These are phyloP conservation scores for Rhagonycha lutea DNA, from an alignment of 2,888 invertebrate species.

Conservation along the genomic window DNA sequence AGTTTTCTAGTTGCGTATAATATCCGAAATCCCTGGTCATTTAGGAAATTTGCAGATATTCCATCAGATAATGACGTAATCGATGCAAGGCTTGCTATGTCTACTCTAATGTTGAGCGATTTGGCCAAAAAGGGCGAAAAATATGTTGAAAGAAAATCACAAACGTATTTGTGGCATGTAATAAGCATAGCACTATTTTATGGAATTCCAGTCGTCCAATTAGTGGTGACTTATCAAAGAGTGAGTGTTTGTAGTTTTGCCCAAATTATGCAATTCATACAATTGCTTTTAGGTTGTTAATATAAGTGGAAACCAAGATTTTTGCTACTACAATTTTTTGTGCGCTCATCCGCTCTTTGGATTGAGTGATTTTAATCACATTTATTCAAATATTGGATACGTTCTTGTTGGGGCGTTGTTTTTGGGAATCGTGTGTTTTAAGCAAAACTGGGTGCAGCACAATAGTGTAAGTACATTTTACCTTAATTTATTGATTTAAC, in stretches of 20 bases:
- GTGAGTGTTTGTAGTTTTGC: constrained; percentile 53
- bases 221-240: constrained; percentile 78
- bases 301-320: constrained; percentile 80
- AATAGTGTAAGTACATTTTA: constrained; percentile 5
- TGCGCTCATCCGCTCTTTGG: constrained; percentile 78
- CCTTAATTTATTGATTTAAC: too few relatives aligned
- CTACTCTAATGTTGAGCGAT: neutral
- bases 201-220: constrained; percentile 80
- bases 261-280: constrained; percentile 41
- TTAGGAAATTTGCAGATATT: neutral
- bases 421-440: constrained; percentile 68
- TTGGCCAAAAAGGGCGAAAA: neutral
- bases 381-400: constrained; percentile 84
- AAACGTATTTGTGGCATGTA: constrained; percentile 74
- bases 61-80: neutral
- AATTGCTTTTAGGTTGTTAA: constrained; percentile 65
- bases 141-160: constrained; percentile 60
- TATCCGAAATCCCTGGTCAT: neutral
- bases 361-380: constrained; percentile 83
- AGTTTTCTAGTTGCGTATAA: neutral
- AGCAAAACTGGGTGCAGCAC: constrained; percentile 50
- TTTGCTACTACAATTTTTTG: constrained; percentile 88
- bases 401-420: constrained; percentile 78
- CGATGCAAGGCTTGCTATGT: constrained; percentile 8
- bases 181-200: constrained; percentile 83